These are phyloP conservation scores for Yasuhikotakia modesta DNA, from an alignment of 2,797 vertebrate species.

Conservation along the genomic window DNA sequence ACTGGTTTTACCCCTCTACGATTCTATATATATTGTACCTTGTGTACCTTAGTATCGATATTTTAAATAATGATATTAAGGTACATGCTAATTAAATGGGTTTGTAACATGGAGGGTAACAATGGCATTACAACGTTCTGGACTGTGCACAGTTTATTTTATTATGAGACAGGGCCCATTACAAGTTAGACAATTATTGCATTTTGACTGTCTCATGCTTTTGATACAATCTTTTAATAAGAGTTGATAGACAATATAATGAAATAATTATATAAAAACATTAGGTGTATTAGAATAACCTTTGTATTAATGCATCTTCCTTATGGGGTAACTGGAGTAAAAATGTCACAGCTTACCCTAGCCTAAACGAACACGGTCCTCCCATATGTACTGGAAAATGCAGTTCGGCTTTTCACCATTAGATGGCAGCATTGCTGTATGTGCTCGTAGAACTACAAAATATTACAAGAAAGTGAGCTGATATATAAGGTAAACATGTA, in stretches of 20 bases:
- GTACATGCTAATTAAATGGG: too few relatives aligned
- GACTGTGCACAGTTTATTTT: too few relatives aligned
- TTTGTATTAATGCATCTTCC: background rate
- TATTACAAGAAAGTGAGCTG: background rate
- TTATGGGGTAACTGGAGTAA: background rate
- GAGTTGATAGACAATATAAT: background rate
- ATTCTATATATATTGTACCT: too few relatives aligned
- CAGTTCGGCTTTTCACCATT: background rate
- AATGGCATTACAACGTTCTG: too few relatives aligned
- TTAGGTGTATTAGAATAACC: background rate
- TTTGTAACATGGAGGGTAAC: too few relatives aligned
- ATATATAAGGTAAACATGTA: slow-evolving; percentile 7
- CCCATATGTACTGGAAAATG: background rate
- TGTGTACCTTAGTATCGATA: too few relatives aligned
- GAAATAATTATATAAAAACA: background rate
- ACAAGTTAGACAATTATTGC: too few relatives aligned
- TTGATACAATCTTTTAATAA: too few relatives aligned
- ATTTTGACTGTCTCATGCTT: too few relatives aligned
- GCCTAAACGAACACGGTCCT: background rate
- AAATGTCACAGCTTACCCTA: background rate
- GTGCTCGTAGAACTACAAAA: slow-evolving; percentile 2
- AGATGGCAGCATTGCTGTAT: slow-evolving; percentile 9
- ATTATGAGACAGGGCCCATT: too few relatives aligned
- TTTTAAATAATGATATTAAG: too few relatives aligned
- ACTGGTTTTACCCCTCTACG: too few relatives aligned